Conservation (phyloP, 2,888 invertebrate species). For the Phengaris arion region DNA sequence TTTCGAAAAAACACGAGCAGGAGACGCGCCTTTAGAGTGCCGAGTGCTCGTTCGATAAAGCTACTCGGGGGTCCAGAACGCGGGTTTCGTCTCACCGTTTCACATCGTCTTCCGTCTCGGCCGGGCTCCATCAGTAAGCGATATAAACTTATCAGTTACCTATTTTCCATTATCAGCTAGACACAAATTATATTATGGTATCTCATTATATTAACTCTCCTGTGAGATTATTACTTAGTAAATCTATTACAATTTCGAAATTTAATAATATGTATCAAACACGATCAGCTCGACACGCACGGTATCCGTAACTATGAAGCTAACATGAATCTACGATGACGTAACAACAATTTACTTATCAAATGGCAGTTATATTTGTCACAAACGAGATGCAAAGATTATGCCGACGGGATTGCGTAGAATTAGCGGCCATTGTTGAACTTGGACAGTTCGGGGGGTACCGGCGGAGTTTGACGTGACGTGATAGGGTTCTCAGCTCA, state of each 20-base stretch:
- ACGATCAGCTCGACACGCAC: slow-evolving; percentile 75
- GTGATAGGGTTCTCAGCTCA: too few relatives aligned
- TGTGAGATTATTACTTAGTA: slow-evolving; percentile 76
- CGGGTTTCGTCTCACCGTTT: slow-evolving; percentile 31
- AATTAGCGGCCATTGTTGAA: background rate
- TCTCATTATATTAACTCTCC: slow-evolving; percentile 70
- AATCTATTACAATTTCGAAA: slow-evolving; percentile 77
- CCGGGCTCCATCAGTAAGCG: slow-evolving; percentile 54
- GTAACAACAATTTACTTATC: slow-evolving; percentile 70
- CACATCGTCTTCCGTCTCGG: slow-evolving; percentile 40
- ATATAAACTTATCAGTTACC: slow-evolving; percentile 74
- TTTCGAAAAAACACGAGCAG: too few relatives aligned
- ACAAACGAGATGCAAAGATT: slow-evolving; percentile 55
- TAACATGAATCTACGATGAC: slow-evolving; percentile 64
- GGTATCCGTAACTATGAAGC: slow-evolving; percentile 70
- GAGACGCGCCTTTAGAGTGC: too few relatives aligned
- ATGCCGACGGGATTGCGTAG: slow-evolving; percentile 24
- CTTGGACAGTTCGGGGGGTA: background rate
- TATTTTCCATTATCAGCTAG: slow-evolving; percentile 75
- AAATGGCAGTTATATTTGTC: slow-evolving; percentile 76
- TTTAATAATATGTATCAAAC: slow-evolving; percentile 77
- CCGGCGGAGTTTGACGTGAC: too few relatives aligned
- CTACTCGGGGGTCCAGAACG: slow-evolving; percentile 21
- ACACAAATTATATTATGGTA: slow-evolving; percentile 78
- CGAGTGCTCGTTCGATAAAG: too few relatives aligned